Evolutionary conservation across 2,113 vertebrate genomes (phyloP), one percentile per base, ranked within the genome.

Genomic region (Toxostoma redivivum): DNA sequence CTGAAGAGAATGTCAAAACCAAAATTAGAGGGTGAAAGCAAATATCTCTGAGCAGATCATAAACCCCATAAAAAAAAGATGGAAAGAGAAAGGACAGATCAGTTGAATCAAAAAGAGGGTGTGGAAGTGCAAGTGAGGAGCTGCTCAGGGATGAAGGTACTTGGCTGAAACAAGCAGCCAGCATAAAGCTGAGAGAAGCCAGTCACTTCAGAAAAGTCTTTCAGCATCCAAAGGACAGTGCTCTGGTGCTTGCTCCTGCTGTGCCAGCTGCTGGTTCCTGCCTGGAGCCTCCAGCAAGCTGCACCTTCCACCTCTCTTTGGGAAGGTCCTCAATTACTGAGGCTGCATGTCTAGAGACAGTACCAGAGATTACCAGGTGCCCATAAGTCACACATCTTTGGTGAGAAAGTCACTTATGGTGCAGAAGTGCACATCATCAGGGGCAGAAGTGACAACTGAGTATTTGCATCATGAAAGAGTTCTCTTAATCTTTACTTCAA

Each of bases 251-350:
- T 44, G 66, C 7, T 72, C 2, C n/a, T 44, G 62, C 72, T 74
- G 31, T 35, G 25, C 38, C 50, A 58, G 62, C 56, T 67, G 65
- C 23, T 67, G 40, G 28, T 16, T 57, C 40, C 40, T 3, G 21
- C 42, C 37, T 54, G 76, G 25, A 67, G 27, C 28, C 23, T 90
- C 51, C 38, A 61, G 60, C 19, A 51, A 80, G 66, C 25, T 45
- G 37, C 40, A 62, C 10, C 27, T 47, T 66, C 40, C 50, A n/a
- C 18, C 23, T 30, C 25, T 40, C 25, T 42, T 38, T 22, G 48
- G 7, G 30, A 19, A 67, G 2, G 5, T 15, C 33, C 42, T 62
- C 30, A 18, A 0, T 47, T 33, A 38, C 1, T 1, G 18, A 53
- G 15, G 16, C 10, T 48, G 37, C 23, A 42, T 10, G 38, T 56